These are phyloP conservation scores for Cryptus viduatorius DNA, from an alignment of 2,888 invertebrate genomes.

Conservation along the genomic window DNA sequence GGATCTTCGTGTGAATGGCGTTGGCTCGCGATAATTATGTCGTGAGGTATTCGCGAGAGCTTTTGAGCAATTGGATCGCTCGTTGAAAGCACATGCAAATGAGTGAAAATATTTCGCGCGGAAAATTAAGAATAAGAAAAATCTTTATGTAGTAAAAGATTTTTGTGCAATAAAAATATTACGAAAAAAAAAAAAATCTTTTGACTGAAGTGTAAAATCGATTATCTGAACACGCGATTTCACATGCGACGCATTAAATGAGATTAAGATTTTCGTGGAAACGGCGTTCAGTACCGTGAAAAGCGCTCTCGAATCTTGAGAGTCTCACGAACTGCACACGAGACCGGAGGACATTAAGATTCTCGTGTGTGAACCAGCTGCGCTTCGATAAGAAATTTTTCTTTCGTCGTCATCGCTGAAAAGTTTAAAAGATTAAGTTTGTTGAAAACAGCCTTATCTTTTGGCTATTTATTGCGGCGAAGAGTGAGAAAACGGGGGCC, in stretches of 20 bases:
- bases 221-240: neutral
- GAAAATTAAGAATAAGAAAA: too few relatives aligned
- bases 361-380: conserved; percentile 16
- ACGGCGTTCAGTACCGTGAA: conserved; percentile 13
- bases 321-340: conserved; percentile 14
- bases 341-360: conserved; percentile 26
- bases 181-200: neutral
- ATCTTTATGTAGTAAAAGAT: too few relatives aligned
- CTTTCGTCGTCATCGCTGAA: conserved; percentile 67
- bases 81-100: conserved; percentile 12
- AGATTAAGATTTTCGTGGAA: conserved; percentile 39
- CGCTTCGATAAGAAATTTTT: conserved; percentile 75
- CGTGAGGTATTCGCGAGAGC: conserved; percentile 13
- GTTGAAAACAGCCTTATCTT: conserved; percentile 80
- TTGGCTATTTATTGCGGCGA: conserved; percentile 65
- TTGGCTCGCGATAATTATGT: conserved; percentile 41
- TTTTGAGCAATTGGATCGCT: neutral
- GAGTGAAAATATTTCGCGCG: conserved; percentile 1
- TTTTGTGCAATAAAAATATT: too few relatives aligned
- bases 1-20: conserved; percentile 21
- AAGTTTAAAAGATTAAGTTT: conserved; percentile 77
- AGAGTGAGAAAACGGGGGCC: conserved; percentile 34
- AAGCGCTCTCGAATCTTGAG: conserved; percentile 37
- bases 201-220: neutral
- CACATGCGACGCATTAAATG: neutral